Conservation (phyloP, 2,888 invertebrate species). For the Pristionchus japonicus region DNA sequence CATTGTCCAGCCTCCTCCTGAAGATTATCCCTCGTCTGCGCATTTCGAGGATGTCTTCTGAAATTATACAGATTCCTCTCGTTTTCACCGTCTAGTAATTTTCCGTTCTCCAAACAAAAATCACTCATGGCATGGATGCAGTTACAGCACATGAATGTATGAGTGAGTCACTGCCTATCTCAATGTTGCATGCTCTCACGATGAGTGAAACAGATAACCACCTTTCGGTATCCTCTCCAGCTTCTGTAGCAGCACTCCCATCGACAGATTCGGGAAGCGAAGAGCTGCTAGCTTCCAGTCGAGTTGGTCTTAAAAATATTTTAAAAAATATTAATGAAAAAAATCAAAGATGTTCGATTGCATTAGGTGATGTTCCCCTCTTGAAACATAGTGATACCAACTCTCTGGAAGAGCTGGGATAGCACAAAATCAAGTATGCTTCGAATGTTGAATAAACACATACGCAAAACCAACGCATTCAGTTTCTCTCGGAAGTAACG, state of each 20-base stretch:
- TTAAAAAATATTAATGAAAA: neutral
- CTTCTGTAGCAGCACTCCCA: neutral
- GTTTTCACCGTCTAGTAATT: too few species aligned
- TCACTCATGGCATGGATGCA: too few species aligned
- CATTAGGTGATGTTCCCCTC: neutral
- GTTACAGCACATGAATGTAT: too few species aligned
- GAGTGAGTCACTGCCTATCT: too few species aligned
- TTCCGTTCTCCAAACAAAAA: too few species aligned
- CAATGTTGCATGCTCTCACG: too few species aligned
- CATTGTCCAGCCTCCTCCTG: neutral
- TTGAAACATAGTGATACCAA: neutral
- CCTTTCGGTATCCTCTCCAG: neutral
- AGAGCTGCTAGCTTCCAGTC: neutral
- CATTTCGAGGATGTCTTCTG: conserved; percentile 17
- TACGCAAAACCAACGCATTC: too few species aligned
- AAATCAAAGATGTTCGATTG: neutral
- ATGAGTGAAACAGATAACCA: neutral
- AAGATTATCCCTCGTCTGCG: neutral
- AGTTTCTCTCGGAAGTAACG: too few species aligned
- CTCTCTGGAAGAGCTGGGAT: neutral
- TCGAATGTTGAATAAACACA: too few species aligned
- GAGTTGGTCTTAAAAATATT: neutral
- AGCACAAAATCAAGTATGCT: neutral
- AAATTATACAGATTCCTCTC: neutral
- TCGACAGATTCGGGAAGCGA: neutral